These are phyloP conservation scores for Eulemur albifrons DNA, from an alignment of 2,797 vertebrate species.

Conservation along the genomic window DNA sequence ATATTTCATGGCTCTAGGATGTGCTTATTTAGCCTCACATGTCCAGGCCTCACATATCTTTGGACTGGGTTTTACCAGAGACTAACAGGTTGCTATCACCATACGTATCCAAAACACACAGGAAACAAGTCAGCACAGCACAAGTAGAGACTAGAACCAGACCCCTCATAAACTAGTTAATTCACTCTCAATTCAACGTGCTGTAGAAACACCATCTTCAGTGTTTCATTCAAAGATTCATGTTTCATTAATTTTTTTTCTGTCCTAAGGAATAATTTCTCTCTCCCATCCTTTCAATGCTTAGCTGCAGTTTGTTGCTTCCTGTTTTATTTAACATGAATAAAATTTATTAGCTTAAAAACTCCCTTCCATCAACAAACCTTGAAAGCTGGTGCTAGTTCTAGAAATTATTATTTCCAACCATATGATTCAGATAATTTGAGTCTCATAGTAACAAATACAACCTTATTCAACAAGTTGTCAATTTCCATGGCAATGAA, in stretches of 20 bases:
- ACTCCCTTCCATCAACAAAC: not conserved
- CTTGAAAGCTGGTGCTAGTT: not conserved
- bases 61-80: slow-evolving; percentile 9
- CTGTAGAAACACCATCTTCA: not conserved
- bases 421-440: not conserved
- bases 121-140: not conserved
- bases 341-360: not conserved
- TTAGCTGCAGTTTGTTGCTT: not conserved
- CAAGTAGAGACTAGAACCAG: slow-evolving; percentile 54
- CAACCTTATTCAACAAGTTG: not conserved
- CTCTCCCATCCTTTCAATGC: not conserved
- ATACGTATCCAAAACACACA: slow-evolving; percentile 51
- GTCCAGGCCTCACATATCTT: slow-evolving; percentile 1
- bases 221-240: not conserved
- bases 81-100: slow-evolving; percentile 41
- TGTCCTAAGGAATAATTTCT: not conserved
- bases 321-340: not conserved
- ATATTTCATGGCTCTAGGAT: not conserved
- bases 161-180: not conserved
- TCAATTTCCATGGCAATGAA: not conserved
- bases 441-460: not conserved
- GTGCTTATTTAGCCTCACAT: not conserved
- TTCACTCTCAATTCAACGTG: not conserved
- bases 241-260: not conserved
- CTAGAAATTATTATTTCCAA: not conserved